A percentile compares a stretch with the other conserved stretches of the same genome.
phyloP scores from a whole-genome alignment of 2,888 invertebrate species.

The Zele albiditarsus region DNA sequence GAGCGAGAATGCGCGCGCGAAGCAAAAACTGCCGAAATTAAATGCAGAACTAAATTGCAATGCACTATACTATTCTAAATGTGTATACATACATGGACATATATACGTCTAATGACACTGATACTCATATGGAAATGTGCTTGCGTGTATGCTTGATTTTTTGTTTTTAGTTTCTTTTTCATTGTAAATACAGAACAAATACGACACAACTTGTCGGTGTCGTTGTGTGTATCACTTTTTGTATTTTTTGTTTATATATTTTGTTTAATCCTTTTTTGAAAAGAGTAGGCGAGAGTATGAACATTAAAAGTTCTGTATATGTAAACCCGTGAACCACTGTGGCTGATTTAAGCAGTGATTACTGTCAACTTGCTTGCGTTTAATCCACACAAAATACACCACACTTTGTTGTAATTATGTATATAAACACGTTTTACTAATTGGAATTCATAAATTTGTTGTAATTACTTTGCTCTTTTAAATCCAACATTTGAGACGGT shows the following conservation, averaged over 20 bases:
- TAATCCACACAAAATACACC: slow-evolving; percentile 17
- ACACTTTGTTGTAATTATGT: neutral
- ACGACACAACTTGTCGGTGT: neutral
- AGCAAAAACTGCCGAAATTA: slow-evolving; percentile 64
- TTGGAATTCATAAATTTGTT: neutral
- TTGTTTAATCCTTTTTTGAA: neutral
- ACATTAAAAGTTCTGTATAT: neutral
- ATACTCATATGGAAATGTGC: slow-evolving; percentile 43
- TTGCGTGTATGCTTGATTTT: slow-evolving; percentile 12
- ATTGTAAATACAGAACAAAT: neutral
- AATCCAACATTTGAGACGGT: no score
- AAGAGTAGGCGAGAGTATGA: neutral
- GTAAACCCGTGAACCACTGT: slow-evolving; percentile 3
- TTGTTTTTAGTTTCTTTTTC: slow-evolving; percentile 6
- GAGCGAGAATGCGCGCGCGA: slow-evolving; percentile 5
- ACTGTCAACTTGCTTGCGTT: slow-evolving; percentile 30
- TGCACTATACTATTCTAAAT: slow-evolving; percentile 44
- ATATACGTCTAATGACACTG: slow-evolving; percentile 57
- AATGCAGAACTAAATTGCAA: slow-evolving; percentile 65
- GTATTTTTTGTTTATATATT: neutral
- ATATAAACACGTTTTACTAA: neutral
- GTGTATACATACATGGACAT: neutral
- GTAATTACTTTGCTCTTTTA: neutral
- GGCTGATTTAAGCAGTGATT: slow-evolving; percentile 26
- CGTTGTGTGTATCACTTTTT: neutral